phyloP scores from a whole-genome alignment of 2,888 invertebrate genomes.

The Mantis religiosa region DNA sequence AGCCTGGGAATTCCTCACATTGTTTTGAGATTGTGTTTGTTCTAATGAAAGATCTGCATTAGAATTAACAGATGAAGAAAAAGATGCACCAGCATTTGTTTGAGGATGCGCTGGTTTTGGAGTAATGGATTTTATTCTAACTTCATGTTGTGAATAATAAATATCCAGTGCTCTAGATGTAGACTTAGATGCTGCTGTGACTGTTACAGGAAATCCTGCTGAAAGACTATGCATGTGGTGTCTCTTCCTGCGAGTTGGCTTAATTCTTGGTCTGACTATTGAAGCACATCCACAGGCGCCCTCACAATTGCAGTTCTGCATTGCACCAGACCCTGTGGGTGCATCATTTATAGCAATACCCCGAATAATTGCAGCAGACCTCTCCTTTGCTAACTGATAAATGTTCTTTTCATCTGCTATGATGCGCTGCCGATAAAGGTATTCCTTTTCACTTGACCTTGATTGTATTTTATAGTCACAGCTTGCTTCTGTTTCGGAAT shows the following conservation, averaged over 20 bases:
- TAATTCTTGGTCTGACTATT: background rate
- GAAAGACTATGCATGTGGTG: background rate
- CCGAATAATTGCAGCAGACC: background rate
- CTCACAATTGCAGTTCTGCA: conserved; percentile 37
- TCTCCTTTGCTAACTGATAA: background rate
- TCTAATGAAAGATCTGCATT: background rate
- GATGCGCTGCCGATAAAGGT: background rate
- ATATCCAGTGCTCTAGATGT: background rate
- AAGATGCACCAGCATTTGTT: background rate
- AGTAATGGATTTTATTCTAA: background rate
- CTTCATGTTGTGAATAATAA: conserved; percentile 4
- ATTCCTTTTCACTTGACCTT: background rate
- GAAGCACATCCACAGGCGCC: conserved; percentile 41
- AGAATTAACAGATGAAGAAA: background rate
- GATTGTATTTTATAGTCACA: conserved; percentile 13
- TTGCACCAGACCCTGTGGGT: background rate
- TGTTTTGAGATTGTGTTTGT: background rate
- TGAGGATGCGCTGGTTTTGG: background rate
- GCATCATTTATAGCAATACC: background rate
- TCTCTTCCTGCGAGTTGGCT: background rate
- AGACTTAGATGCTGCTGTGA: background rate
- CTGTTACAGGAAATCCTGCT: background rate
- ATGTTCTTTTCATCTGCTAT: background rate
- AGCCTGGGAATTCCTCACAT: background rate
- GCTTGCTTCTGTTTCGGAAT: background rate